Conservation (phyloP, 2,797 vertebrate species). For the Tragelaphus eurycerus region DNA sequence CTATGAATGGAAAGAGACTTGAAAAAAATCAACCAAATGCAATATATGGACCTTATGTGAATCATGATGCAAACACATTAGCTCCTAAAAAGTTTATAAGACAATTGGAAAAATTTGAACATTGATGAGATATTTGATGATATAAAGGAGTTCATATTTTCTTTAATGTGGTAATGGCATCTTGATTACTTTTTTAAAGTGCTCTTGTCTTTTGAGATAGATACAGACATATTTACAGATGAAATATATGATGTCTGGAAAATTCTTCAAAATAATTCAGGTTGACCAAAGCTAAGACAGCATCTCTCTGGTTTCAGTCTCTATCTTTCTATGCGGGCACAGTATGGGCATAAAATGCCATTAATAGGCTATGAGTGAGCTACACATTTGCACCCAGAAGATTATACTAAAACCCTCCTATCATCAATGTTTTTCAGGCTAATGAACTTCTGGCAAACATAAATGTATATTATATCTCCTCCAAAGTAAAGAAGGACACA, state of each 20-base stretch:
- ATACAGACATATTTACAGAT: slow-evolving; percentile 25
- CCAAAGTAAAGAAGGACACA: slow-evolving; percentile 82
- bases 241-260: neutral
- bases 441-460: slow-evolving; percentile 92
- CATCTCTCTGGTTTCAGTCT: neutral
- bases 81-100: neutral
- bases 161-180: neutral
- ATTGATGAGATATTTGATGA: neutral
- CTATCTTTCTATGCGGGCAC: neutral
- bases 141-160: neutral
- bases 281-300: neutral
- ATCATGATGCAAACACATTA: neutral
- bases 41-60: neutral
- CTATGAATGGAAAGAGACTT: neutral
- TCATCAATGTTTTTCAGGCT: slow-evolving; percentile 84
- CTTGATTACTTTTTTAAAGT: neutral
- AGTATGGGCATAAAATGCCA: neutral
- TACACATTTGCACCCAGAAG: neutral
- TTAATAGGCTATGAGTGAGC: neutral
- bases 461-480: slow-evolving; percentile 91
- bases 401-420: neutral
- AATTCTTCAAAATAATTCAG: neutral
- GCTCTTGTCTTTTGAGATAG: neutral
- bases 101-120: neutral
- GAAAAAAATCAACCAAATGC: neutral